phyloP scores from a whole-genome alignment of 2,888 invertebrate genomes.

The Rhopalosiphum nymphaeae region DNA sequence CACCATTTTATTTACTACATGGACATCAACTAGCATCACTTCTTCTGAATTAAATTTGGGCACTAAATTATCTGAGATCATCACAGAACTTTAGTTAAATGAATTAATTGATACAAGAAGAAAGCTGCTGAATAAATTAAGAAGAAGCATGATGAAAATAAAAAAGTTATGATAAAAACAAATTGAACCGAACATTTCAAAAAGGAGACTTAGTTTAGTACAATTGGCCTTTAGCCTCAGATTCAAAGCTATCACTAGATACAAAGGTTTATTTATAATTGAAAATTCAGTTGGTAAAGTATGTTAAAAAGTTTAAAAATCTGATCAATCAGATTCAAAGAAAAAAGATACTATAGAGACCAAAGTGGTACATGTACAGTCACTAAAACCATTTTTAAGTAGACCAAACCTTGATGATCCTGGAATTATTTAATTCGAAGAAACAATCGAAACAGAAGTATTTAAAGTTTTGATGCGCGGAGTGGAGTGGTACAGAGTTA shows the following conservation, averaged over 20 bases:
- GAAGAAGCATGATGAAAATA: not conserved
- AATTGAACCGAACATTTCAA: not conserved
- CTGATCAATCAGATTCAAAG: not conserved
- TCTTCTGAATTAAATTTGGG: not conserved
- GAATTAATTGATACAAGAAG: not conserved
- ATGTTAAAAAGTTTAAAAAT: conserved; percentile 2
- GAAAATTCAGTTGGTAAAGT: not conserved
- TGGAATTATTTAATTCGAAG: not conserved
- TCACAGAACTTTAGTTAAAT: not conserved
- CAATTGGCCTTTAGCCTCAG: not conserved
- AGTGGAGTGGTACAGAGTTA: no score
- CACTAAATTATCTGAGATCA: not conserved
- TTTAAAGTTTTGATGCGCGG: no score
- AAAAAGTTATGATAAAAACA: not conserved
- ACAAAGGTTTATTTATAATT: not conserved
- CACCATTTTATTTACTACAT: conserved; percentile 2
- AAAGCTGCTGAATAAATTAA: not conserved
- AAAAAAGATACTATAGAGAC: not conserved
- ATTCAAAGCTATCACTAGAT: not conserved
- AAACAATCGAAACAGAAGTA: not conserved
- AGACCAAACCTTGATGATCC: conserved; percentile 31
- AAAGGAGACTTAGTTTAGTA: not conserved
- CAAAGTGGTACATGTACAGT: not conserved
- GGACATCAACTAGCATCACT: not conserved
- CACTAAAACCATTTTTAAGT: not conserved